Base-by-base conservation (phyloP, 64 coral and sea anemone species). In the Catalaphyllia jardinei region DNA sequence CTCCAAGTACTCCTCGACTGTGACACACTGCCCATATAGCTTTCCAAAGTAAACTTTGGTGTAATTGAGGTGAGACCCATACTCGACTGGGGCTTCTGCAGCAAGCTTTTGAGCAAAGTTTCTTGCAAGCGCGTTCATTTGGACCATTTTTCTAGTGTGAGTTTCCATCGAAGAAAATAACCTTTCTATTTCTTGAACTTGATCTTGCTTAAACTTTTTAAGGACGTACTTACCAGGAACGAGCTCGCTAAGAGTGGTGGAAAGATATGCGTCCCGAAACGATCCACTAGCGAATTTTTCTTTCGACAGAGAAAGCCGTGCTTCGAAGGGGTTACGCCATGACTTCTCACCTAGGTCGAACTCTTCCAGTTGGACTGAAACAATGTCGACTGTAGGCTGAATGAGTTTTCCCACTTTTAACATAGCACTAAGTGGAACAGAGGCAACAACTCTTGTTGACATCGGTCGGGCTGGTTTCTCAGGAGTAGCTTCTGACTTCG, bases 121-220 rank as follows among this genome's bases (percentile, higher is more conserved):
- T 29, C 87, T 42, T 31, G 87, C 86, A 22, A 94, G 72, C 6
- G 78, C 71, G 19, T 94, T 88, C 92, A 94, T 94, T n/a, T 94
- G 92, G 8, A 94, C 92, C 25, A 83, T 50, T 73, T 94, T 94
- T 13, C 92, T 84, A 13, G 79, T 94, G 30, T 94, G 87, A 49
- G 73, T 31, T 35, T 94, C 78, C 29, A 77, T 67, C 0, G 80
- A 67, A 22, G 29, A 50, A 55, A 94, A 89, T 24, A 77, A 51
- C 24, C 67, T 84, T 39, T 89, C 59, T 22, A 94, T 89, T 86
- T 89, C 79, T 5, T 77, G 22, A n/a, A 89, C 71, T 94, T 89
- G 55, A 28, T 94, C 87, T 75, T n/a, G n/a, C n/a, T n/a, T n/a
- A n/a, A n/a, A n/a, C n/a, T n/a, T 93, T 62, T 93, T 93, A 33